Base-by-base conservation (phyloP, 2,113 vertebrate genomes). In the Butorides virescens region DNA sequence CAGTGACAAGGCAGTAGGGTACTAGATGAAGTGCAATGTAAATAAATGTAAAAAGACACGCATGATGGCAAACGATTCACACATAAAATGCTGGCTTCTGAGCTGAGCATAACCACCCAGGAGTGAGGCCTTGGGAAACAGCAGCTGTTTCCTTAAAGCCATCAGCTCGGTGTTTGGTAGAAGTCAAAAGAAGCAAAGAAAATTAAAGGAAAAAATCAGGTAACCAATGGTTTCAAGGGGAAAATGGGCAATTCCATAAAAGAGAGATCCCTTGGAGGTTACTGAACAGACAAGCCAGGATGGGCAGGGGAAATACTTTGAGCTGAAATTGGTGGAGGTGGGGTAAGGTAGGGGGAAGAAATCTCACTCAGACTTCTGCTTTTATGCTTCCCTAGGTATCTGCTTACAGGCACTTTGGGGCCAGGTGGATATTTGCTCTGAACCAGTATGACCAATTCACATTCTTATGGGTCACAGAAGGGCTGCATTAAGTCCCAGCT, bases 11-110 rank as follows among this genome's bases (percentile, higher is more conserved):
- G 66, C 1, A 0, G 0, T 67, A 62, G 67, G 29, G 42, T 25
- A 13, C 5, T 44, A 77, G 59, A 56, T 59, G 32, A 88, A 59
- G 23, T 55, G 49, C 1, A 3, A 63, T 22, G 30, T 2, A 72
- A 39, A 61, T 22, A 14, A 63, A 56, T 12, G 25, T 47, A 42
- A 80, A 59, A 76, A 29, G 22, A 47, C 26, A 44, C 20, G 61
- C 23, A 20, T 7, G 29, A 47, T 12, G 13, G 68, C 22, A 55
- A 93, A 86, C 0, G 0, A 32, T 56, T 77, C 39, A 25, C 21
- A 49, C 16, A 47, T 17, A 27, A 77, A 89, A 65, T 46, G 18
- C 32, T 53, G 21, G 18, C 21, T 76, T 65, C 44, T 83, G 6
- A 76, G 34, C 30, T 9, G 22, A 82, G 12, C 32, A 23, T 30